Conservation (phyloP, 2,888 invertebrate species). For the Tachina lurida region DNA sequence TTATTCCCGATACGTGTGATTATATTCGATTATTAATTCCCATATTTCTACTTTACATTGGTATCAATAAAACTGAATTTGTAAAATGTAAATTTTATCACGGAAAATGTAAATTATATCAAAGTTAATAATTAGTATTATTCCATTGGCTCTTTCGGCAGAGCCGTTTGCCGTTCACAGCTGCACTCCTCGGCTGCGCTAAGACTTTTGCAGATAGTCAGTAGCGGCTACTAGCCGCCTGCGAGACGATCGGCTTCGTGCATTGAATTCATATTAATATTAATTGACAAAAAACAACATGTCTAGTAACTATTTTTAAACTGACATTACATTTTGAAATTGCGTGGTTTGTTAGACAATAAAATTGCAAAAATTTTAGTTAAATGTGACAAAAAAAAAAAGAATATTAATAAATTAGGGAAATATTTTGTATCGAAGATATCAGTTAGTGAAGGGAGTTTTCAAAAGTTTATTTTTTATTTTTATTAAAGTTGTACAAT, state of each 20-base stretch:
- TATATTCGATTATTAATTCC: too few relatives aligned
- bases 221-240: too few relatives aligned
- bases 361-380: conserved; percentile 5
- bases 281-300: conserved; percentile 24
- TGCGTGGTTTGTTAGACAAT: conserved; percentile 44
- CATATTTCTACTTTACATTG: too few relatives aligned
- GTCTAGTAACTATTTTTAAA: conserved; percentile 36
- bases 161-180: too few relatives aligned
- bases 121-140: too few relatives aligned
- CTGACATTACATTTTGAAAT: conserved; percentile 52
- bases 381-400: conserved; percentile 3
- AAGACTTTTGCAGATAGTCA: too few relatives aligned
- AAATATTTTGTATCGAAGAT: conserved; percentile 32
- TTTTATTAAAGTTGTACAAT: conserved; percentile 1
- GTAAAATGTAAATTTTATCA: too few relatives aligned
- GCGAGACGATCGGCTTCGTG: neutral
- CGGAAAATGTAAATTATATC: too few relatives aligned
- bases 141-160: too few relatives aligned
- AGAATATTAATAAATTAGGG: conserved; percentile 6
- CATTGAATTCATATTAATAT: neutral
- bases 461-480: conserved; percentile 4
- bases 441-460: conserved; percentile 1
- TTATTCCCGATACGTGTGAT: too few relatives aligned
- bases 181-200: too few relatives aligned
- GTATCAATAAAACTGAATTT: too few relatives aligned